These are phyloP conservation scores for Hyppa rectilinea DNA, from an alignment of 2,888 invertebrate species.

Conservation along the genomic window DNA sequence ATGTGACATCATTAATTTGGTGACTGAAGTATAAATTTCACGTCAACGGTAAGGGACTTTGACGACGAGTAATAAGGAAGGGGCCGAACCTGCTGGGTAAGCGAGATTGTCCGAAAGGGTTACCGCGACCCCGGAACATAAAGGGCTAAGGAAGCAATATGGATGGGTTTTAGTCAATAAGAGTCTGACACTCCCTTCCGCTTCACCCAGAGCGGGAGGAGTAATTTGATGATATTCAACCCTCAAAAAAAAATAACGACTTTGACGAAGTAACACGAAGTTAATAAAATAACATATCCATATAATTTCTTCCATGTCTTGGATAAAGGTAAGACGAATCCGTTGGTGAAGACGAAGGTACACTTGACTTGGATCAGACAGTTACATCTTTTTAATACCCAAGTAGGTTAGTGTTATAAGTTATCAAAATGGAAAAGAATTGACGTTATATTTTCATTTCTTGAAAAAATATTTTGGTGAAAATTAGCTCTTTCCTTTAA, in stretches of 20 bases:
- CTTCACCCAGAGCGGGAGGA: too few species aligned
- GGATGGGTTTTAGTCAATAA: too few species aligned
- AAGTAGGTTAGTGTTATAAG: not conserved
- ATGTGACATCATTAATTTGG: constrained; percentile 33
- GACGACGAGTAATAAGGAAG: too few species aligned
- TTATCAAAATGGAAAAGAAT: not conserved
- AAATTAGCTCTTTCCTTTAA: not conserved
- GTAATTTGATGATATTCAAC: too few species aligned
- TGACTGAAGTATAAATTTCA: constrained; percentile 24
- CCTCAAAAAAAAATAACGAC: too few species aligned
- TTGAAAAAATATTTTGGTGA: not conserved
- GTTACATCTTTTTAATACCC: not conserved
- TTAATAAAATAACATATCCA: not conserved
- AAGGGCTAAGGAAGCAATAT: too few species aligned
- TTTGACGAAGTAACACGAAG: not conserved
- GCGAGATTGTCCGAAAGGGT: too few species aligned
- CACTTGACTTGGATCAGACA: not conserved
- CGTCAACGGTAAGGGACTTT: not conserved
- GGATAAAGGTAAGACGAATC: not conserved
- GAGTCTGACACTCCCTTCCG: too few species aligned
- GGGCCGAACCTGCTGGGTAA: too few species aligned
- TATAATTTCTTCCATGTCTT: not conserved
- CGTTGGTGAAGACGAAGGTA: not conserved
- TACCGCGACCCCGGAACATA: too few species aligned
- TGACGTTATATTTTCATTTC: not conserved